Evolutionary conservation across 37 sponge, comb jelly and placozoan genomes (phyloP).

Genomic region (Diacarnus erythraeanus): DNA sequence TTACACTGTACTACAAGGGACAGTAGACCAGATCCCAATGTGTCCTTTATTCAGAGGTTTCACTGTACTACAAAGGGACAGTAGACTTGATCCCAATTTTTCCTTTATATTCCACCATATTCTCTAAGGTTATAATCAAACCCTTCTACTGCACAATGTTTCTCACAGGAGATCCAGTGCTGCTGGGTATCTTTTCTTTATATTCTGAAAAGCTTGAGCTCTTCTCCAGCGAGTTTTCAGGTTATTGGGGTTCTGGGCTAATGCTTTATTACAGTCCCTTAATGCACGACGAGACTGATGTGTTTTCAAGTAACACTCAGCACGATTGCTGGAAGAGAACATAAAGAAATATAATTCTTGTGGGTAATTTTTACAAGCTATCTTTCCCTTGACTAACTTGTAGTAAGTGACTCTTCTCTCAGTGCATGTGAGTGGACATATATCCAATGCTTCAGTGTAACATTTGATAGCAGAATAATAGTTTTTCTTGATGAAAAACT

Average conservation of each 20-base stretch:
- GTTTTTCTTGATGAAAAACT: constrained; percentile 17
- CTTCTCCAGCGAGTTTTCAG: constrained; percentile 43
- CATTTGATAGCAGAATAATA: constrained; percentile 28
- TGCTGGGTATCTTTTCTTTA: constrained; percentile 16
- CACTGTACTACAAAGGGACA: too few species aligned
- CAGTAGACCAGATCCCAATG: too few species aligned
- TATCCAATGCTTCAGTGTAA: constrained; percentile 42
- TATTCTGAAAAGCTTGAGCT: constrained; percentile 26
- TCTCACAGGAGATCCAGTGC: constrained; percentile 51
- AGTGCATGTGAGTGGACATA: constrained; percentile 30
- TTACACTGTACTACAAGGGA: too few species aligned
- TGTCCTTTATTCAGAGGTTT: too few species aligned
- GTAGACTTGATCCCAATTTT: too few species aligned
- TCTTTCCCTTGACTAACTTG: constrained; percentile 13
- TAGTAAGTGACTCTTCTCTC: constrained; percentile 53
- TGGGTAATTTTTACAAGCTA: background rate
- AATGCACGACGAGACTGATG: constrained; percentile 17
- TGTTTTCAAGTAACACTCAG: constrained; percentile 38
- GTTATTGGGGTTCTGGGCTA: constrained; percentile 45
- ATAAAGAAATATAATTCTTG: background rate
- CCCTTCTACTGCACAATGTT: too few species aligned
- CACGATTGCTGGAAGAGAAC: constrained; percentile 31
- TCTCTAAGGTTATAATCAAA: too few species aligned
- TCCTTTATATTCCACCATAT: too few species aligned
- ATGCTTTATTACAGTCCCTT: constrained; percentile 45